Conservation (phyloP, 2,113 vertebrate species). For the Osmerus mordax region DNA sequence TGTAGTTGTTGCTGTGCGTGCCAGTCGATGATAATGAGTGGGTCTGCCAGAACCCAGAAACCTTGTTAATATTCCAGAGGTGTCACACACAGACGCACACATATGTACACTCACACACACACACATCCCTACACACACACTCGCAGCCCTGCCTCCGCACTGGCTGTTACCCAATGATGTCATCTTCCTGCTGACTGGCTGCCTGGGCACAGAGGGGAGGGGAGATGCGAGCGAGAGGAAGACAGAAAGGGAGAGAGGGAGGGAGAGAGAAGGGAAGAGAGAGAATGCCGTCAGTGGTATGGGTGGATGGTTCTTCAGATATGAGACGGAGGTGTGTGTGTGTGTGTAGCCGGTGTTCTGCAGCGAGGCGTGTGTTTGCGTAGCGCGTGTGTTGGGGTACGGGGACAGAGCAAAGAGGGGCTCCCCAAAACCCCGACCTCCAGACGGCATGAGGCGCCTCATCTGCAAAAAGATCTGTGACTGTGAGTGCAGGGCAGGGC, state of each 20-base stretch:
- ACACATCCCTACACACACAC: conserved; percentile 37
- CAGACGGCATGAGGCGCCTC: conserved; percentile 93
- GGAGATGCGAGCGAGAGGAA: conserved; percentile 72
- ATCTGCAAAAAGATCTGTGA: conserved; percentile 99
- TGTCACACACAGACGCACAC: conserved; percentile 51
- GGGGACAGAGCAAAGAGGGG: conserved; percentile 43
- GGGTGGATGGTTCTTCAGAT: conserved; percentile 54
- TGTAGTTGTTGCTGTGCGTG: conserved; percentile 20
- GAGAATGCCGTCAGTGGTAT: conserved; percentile 69
- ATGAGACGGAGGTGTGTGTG: too few species aligned
- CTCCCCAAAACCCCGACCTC: conserved; percentile 52
- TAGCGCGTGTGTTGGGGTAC: conserved; percentile 60
- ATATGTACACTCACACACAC: conserved; percentile 33
- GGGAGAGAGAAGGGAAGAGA: conserved; percentile 65
- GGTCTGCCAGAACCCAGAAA: conserved; percentile 40
- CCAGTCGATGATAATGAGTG: conserved; percentile 44
- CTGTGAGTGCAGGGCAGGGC: conserved; percentile 88
- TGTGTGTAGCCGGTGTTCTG: too few species aligned
- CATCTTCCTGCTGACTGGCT: conserved; percentile 88
- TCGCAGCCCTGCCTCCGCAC: conserved; percentile 77
- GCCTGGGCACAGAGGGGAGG: conserved; percentile 76
- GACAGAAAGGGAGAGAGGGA: conserved; percentile 66
- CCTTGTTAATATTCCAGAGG: conserved; percentile 75
- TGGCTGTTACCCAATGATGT: conserved; percentile 93
- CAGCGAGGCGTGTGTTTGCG: conserved; percentile 19